phyloP scores from a whole-genome alignment of 2,113 vertebrate species.

The Periophthalmodon schlosseri region DNA sequence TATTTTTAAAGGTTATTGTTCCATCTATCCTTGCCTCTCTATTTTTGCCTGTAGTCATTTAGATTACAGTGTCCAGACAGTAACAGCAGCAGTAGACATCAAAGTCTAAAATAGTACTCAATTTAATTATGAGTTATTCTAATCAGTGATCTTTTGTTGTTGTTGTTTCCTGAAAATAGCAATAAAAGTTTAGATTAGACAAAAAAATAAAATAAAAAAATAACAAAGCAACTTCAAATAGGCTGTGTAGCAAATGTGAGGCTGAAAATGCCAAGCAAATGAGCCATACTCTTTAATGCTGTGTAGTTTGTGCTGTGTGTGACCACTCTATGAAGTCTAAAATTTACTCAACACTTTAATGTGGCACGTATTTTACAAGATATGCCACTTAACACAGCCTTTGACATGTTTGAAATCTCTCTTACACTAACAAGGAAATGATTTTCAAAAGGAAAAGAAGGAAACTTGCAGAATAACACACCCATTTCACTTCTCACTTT shows the following conservation, averaged over 20 bases:
- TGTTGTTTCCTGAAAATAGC: too few relatives aligned
- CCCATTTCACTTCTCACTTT: conserved; percentile 73
- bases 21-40: too few relatives aligned
- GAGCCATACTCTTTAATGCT: neutral
- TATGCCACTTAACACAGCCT: conserved; percentile 8
- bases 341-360: conserved; percentile 31
- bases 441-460: conserved; percentile 66
- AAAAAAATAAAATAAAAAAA: too few relatives aligned
- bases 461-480: conserved; percentile 15
- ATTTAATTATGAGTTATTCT: too few relatives aligned
- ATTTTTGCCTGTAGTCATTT: too few relatives aligned
- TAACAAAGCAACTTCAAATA: neutral
- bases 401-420: neutral
- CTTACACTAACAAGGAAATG: conserved; percentile 67
- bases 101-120: too few relatives aligned
- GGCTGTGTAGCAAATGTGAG: neutral
- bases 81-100: too few relatives aligned
- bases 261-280: conserved; percentile 13
- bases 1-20: too few relatives aligned
- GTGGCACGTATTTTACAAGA: neutral
- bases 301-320: neutral
- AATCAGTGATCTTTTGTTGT: too few relatives aligned
- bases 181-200: too few relatives aligned
- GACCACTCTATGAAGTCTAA: conserved; percentile 16
- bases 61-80: too few relatives aligned